Base-by-base conservation (phyloP, 1,140 invertebrate genomes). In the Drosophila quadrilineata region DNA sequence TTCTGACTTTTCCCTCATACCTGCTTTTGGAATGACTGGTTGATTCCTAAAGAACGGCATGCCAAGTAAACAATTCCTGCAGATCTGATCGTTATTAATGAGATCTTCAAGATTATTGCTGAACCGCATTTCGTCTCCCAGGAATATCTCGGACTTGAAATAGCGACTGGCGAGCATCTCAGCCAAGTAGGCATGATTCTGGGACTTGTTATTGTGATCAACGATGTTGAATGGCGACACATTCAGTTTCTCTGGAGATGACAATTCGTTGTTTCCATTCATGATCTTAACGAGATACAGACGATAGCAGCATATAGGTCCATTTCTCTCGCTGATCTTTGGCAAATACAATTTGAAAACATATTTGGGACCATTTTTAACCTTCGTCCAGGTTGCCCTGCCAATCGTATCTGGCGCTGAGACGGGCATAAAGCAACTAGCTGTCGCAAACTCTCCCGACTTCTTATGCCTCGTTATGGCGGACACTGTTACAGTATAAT, bases 221-320 rank as follows among this genome's bases (percentile, higher is more conserved):
- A 94, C 94, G 49, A 96, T 93, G 41, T 93, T 91, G 85, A 96
- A 96, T 0, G 94, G 92, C 6, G 93, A 91, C 10, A 96, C 90
- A 8, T 90, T 90, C 0, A 96, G 90, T 54, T 94, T 92, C 46
- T 93, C 92, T 0, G 95, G 94, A 0, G 91, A 76, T 6, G 93
- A 93, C 26, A 96, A 88, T 66, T 94, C 93, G 10, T 91, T 91
- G 60, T 94, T 90, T 40, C 91, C 92, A 70, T 93, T 92, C 6
- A 94, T 91, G 54, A 96, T 90, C 62, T 94, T 93, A 1, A 97
- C 93, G 71, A 97, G 90, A 90, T 95, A 95, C 36, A 97, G 91
- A 74, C 95, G 92, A 87, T 95, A 95, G 71, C 96, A 97, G 89
- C 96, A 97, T 69, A 97, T 96, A 3, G 94, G 94, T 6, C 96